Evolutionary conservation across 1,140 invertebrate species (phyloP).

Genomic region (Bombus impatiens): DNA sequence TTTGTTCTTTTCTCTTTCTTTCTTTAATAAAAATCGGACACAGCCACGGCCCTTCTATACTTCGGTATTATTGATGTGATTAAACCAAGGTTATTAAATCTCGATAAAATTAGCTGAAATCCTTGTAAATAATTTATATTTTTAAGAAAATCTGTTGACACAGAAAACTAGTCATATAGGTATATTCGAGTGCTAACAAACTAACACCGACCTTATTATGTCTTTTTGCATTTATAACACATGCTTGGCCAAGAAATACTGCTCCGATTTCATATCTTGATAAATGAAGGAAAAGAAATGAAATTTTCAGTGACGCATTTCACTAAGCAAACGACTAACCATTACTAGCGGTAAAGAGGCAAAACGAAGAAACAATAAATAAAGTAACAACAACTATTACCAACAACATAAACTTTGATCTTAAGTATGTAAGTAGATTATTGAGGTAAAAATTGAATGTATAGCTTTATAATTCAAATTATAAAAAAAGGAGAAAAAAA

Average conservation of each 20-base stretch:
- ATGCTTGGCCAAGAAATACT: slow-evolving; percentile 76
- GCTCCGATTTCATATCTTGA: slow-evolving; percentile 78
- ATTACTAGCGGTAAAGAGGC: slow-evolving; percentile 73
- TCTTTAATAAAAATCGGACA: slow-evolving; percentile 57
- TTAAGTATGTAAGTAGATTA: slow-evolving; percentile 81
- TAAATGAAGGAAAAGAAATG: slow-evolving; percentile 60
- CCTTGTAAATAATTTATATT: slow-evolving; percentile 83
- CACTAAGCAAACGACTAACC: slow-evolving; percentile 76
- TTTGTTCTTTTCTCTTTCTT: not conserved
- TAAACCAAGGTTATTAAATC: slow-evolving; percentile 78
- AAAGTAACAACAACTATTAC: slow-evolving; percentile 65
- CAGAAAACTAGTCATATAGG: slow-evolving; percentile 82
- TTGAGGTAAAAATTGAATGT: slow-evolving; percentile 78
- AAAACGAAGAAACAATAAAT: not conserved
- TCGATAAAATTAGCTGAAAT: slow-evolving; percentile 79
- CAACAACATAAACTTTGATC: slow-evolving; percentile 77
- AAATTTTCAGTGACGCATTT: slow-evolving; percentile 76
- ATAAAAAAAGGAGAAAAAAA: slow-evolving; percentile 72
- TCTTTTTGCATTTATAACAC: slow-evolving; percentile 81
- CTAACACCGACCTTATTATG: slow-evolving; percentile 80
- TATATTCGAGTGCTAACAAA: slow-evolving; percentile 81
- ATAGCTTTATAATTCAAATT: slow-evolving; percentile 81
- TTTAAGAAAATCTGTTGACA: slow-evolving; percentile 81
- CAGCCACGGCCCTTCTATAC: slow-evolving; percentile 73
- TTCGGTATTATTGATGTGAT: slow-evolving; percentile 81